A percentile compares a stretch with the other conserved stretches of the same genome.
Evolutionary conservation across 2,113 vertebrate species (phyloP).

Genomic region (Grallaria varia): DNA sequence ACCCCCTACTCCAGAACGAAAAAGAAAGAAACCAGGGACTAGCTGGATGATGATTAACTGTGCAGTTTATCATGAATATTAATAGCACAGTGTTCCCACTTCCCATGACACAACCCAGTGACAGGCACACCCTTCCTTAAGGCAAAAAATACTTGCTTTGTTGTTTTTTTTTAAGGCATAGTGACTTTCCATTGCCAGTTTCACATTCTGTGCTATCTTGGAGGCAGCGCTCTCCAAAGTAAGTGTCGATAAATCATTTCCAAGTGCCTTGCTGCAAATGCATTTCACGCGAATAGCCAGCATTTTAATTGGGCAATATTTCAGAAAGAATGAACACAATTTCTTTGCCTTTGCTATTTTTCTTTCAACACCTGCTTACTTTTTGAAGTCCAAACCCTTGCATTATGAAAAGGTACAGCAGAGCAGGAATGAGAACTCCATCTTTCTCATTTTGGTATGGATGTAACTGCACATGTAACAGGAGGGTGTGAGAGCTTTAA

Average conservation of each 20-base stretch:
- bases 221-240: conserved; percentile 11
- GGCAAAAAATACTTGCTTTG: conserved; percentile 7
- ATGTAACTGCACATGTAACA: not conserved
- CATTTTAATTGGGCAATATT: conserved; percentile 10
- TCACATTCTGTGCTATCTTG: not conserved
- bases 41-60: conserved; percentile 47
- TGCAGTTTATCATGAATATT: conserved; percentile 32
- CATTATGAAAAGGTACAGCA: not conserved
- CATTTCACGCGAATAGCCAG: not conserved
- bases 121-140: conserved; percentile 35
- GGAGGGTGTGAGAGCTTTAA: not conserved
- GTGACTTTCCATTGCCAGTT: conserved; percentile 35
- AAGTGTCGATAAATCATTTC: not conserved
- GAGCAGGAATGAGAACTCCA: not conserved
- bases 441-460: not conserved
- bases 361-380: conserved; percentile 7
- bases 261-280: conserved; percentile 19
- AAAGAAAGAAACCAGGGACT: conserved; percentile 41
- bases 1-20: conserved; percentile 48
- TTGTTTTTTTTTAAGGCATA: not conserved
- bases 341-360: conserved; percentile 6
- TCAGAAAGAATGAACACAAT: not conserved
- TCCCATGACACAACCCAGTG: conserved; percentile 16
- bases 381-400: not conserved
- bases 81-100: conserved; percentile 14